Base-by-base conservation (phyloP, 2,888 invertebrate species). In the Drosophila algonquin region DNA sequence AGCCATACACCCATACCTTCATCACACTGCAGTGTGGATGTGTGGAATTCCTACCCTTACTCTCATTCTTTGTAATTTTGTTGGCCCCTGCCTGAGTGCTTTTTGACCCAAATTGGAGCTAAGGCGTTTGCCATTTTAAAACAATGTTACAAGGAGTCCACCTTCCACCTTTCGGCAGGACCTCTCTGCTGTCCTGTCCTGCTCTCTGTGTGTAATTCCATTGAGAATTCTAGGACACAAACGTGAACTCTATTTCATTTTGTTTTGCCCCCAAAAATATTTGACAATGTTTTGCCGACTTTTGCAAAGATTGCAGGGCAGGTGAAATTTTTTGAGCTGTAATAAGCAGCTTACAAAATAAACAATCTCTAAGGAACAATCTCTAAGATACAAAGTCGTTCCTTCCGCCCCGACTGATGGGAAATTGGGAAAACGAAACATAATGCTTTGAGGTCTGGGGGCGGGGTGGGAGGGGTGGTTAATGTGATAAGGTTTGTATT, bases 81-180 rank as follows among this genome's bases (percentile, higher is more conserved):
- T 63, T 72, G 62, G 62, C 59, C 71, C 70, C 74, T 67, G 80
- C 70, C 82, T 83, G 82, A 83, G 83, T 87, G 82, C 86, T 85
- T 77, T 77, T 82, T 76, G 87, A 84, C 87, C 83, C 71, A 81
- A 81, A 83, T 83, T 74, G 58, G 70, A 63, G 55, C 30, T 14
- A 64, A 63, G 62, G 50, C 58, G 51, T 55, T 61, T 50, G 70
- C 58, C 53, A 63, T 73, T 73, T 63, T 75, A 69, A 79, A 87
- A 81, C 81, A 81, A 75, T 80, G 68, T 76, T 73, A 64, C 58
- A 27, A 54, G 16, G 2, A 40, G 40, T 40, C 40, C 40, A 40
- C 14, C 40, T 40, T 21, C 21, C 21, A 21, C 21, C 21, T 21
- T 21, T 40, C 1, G 14, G 40, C 1, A 14, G 40, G 40, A n/a